These are phyloP conservation scores for Hirtodrosophila trivittata DNA, from an alignment of 2,888 invertebrate species.

Conservation along the genomic window DNA sequence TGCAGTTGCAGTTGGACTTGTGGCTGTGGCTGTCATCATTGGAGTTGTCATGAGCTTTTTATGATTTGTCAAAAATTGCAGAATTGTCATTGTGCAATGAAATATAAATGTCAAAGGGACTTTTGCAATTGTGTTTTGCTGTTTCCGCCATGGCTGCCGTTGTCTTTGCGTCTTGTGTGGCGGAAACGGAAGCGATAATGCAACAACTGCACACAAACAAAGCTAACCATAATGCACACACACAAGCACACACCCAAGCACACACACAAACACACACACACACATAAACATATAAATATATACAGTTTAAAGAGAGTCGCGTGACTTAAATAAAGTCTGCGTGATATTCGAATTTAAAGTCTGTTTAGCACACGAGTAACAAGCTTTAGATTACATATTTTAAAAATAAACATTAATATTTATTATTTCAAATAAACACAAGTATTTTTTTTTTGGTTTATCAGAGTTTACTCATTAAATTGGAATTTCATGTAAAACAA, in stretches of 20 bases:
- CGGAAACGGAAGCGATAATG: conserved; percentile 74
- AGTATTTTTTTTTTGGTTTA: too few species aligned
- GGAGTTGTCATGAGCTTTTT: conserved; percentile 63
- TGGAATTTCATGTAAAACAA: too few species aligned
- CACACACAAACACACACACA: conserved; percentile 4
- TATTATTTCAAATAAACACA: too few species aligned
- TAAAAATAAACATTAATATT: too few species aligned
- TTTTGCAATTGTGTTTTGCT: conserved; percentile 66
- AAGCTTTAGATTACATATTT: too few species aligned
- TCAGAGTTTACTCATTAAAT: too few species aligned
- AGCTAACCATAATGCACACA: background rate
- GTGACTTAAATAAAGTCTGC: too few species aligned
- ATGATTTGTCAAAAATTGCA: conserved; percentile 71
- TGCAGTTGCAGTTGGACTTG: conserved; percentile 14
- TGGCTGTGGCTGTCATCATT: conserved; percentile 37
- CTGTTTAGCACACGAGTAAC: too few species aligned
- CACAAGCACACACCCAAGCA: conserved; percentile 8
- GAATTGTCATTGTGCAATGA: conserved; percentile 71
- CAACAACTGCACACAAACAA: conserved; percentile 16
- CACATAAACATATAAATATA: too few species aligned
- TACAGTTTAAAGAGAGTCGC: too few species aligned
- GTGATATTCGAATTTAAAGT: background rate
- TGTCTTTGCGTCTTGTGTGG: conserved; percentile 46
- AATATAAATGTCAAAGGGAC: conserved; percentile 79
- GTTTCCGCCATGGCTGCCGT: conserved; percentile 39